Conservation (phyloP, 2,888 invertebrate genomes). For the Vesta saturnalis region DNA sequence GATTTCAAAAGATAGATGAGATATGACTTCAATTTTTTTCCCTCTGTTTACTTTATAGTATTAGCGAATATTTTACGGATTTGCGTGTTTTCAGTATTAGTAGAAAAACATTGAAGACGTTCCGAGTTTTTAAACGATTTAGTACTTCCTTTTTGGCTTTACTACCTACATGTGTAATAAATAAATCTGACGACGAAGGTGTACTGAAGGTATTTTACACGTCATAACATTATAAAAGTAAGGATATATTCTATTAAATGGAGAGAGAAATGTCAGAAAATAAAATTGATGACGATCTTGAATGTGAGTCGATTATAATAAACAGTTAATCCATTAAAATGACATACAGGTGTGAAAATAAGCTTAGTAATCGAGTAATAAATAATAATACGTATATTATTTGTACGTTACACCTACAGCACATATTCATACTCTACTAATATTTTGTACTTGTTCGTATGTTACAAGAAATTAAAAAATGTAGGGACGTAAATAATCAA, state of each 20-base stretch:
- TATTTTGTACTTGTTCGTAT: too few species aligned
- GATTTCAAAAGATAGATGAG: constrained; percentile 26
- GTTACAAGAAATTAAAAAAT: too few species aligned
- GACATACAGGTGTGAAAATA: neutral
- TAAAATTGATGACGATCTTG: neutral
- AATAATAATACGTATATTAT: too few species aligned
- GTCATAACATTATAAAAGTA: neutral
- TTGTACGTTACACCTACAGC: too few species aligned
- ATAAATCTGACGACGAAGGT: neutral
- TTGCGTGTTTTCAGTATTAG: constrained; percentile 4
- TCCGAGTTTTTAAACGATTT: neutral
- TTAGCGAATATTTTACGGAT: constrained; percentile 1
- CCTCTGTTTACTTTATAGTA: constrained; percentile 15
- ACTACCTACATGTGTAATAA: neutral
- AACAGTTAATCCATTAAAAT: neutral
- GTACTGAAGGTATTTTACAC: neutral
- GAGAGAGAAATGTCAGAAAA: neutral
- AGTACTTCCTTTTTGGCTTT: neutral
- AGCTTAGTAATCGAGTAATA: too few species aligned
- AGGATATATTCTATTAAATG: neutral
- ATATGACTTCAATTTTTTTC: constrained; percentile 10
- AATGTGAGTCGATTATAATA: neutral
- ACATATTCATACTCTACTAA: too few species aligned
- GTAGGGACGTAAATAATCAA: too few species aligned
- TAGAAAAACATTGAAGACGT: neutral